Evolutionary conservation across 1,140 invertebrate genomes (phyloP), one percentile per base, ranked within the genome.

Genomic region (Anoplophora glabripennis): DNA sequence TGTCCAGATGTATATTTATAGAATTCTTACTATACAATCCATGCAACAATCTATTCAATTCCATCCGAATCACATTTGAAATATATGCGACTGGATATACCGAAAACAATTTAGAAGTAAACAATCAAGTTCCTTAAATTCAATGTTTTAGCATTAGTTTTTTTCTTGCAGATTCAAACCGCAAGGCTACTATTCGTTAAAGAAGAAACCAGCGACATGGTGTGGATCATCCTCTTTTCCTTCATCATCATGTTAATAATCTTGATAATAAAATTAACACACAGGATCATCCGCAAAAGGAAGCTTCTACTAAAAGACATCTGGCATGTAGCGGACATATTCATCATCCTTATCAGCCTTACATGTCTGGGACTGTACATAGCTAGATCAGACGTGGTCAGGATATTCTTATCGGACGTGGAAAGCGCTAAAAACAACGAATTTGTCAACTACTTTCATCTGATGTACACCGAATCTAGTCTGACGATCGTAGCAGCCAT

Each of bases 371-470:
- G 37, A 48, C 53, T 59, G n/a, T 60, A 56, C 18, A 8, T 57
- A 10, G 21, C 56, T 8, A 35, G 62, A 21, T 21, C 41, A 35
- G 7, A 40, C 11, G 8, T 47, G 15, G 58, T 64, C 11, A 52
- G 46, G 45, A n/a, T 35, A 8, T 60, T 64, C 12, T 36, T 65
- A n/a, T 34, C 15, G 3, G 35, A 34, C 44, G 21, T 69, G 11
- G 49, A 67, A 17, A 33, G 46, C 34, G 48, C 58, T 4, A 67
- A 61, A 47, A 59, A 69, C 40, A 69, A 69, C 48, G 41, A 65
- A 44, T 67, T 67, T 51, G 40, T 69, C 28, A 59, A 61, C 34
- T 69, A 69, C 54, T 69, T 67, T 47, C 33, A 67, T 40, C 36
- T 69, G 28, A 57, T 69, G 56, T 53, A 37, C 11, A 59, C 53